A percentile compares a stretch with the other conserved stretches of the same genome.
Evolutionary conservation across 2,113 vertebrate species (phyloP).

Genomic region (Peromyscus maniculatus): DNA sequence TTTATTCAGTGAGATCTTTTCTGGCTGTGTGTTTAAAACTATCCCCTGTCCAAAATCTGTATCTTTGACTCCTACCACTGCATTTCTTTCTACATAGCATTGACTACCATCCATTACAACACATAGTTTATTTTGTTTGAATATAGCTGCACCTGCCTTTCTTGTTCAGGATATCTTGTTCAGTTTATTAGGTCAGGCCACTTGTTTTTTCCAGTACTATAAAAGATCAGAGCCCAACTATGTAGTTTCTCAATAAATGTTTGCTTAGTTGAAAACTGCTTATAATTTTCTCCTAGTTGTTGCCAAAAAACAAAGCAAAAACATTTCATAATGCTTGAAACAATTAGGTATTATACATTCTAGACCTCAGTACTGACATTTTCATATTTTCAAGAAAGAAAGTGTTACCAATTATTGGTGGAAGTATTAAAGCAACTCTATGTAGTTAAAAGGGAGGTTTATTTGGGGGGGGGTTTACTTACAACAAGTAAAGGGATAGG

Average conservation of each 20-base stretch:
- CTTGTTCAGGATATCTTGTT: neutral
- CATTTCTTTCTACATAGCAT: neutral
- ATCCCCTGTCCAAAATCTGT: neutral
- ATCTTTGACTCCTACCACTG: neutral
- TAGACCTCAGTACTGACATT: neutral
- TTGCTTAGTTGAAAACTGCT: neutral
- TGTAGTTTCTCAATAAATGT: neutral
- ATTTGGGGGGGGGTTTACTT: too few relatives aligned
- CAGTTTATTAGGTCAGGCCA: neutral
- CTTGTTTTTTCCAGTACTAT: neutral
- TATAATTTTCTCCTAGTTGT: neutral
- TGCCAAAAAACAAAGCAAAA: neutral
- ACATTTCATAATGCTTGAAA: neutral
- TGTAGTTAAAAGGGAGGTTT: too few relatives aligned
- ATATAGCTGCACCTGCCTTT: neutral
- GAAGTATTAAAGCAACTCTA: too few relatives aligned
- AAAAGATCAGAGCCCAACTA: neutral
- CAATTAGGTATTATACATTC: neutral
- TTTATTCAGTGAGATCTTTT: neutral
- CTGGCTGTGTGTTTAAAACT: slow-evolving; percentile 18
- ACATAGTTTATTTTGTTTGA: slow-evolving; percentile 39
- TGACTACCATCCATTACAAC: neutral
- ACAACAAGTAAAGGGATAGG: too few relatives aligned
- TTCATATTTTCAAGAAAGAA: neutral
- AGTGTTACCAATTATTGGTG: neutral